Evolutionary conservation across 2,797 vertebrate genomes (phyloP).

Genomic region (Miopithecus talapoin): DNA sequence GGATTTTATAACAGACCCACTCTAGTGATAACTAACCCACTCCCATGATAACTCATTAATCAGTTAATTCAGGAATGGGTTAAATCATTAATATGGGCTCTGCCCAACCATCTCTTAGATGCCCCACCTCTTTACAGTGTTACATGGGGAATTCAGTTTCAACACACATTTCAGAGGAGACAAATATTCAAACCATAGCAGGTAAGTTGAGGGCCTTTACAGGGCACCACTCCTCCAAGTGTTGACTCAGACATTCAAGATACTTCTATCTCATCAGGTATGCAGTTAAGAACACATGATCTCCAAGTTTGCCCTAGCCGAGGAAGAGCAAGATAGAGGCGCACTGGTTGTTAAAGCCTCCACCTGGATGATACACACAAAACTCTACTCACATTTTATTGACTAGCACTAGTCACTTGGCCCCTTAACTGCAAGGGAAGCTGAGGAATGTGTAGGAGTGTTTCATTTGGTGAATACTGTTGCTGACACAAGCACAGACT

Average conservation of each 20-base stretch:
- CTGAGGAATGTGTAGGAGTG: not conserved
- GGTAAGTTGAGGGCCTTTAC: not conserved
- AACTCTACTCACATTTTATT: not conserved
- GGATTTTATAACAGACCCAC: not conserved
- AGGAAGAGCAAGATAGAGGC: not conserved
- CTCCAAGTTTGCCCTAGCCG: not conserved
- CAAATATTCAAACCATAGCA: not conserved
- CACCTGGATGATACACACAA: not conserved
- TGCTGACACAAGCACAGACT: conserved; percentile 15
- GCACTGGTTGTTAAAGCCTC: not conserved
- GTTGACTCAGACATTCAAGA: not conserved
- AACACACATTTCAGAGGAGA: not conserved
- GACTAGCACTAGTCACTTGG: not conserved
- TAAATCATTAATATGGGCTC: not conserved
- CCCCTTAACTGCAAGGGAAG: not conserved
- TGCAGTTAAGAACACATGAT: not conserved
- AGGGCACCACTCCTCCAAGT: not conserved
- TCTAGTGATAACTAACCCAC: not conserved
- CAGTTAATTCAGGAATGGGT: not conserved
- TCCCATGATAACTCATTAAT: not conserved
- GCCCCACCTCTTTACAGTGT: not conserved
- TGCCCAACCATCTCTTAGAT: not conserved
- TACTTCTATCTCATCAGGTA: not conserved
- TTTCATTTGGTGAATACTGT: not conserved
- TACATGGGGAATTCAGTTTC: not conserved